These are phyloP conservation scores for Clarias batrachus DNA, from an alignment of 2,113 vertebrate species.

Conservation along the genomic window DNA sequence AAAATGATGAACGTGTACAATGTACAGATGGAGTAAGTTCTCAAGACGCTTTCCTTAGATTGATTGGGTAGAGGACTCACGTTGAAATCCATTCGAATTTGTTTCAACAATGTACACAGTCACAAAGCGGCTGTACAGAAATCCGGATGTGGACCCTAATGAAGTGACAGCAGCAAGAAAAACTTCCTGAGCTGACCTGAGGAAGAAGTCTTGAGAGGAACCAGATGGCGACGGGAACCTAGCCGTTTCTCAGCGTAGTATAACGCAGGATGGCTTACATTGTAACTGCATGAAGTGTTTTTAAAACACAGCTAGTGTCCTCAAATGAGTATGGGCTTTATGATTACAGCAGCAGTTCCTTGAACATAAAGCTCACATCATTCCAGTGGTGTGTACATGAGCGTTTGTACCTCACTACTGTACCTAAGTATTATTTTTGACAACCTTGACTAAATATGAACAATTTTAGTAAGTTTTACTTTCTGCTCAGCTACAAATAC, in stretches of 20 bases:
- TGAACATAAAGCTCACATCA: neutral
- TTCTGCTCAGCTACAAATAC: no score
- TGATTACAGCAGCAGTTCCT: neutral
- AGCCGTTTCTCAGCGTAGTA: neutral
- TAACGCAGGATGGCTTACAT: neutral
- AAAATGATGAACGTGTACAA: neutral
- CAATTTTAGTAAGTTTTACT: no score
- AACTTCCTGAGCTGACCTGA: slow-evolving; percentile 5
- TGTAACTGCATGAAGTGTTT: neutral
- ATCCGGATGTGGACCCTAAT: neutral
- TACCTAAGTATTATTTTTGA: no score
- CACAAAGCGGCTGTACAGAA: neutral
- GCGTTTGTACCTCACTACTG: no score
- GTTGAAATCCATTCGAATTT: neutral
- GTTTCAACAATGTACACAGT: neutral
- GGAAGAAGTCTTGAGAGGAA: slow-evolving; percentile 7
- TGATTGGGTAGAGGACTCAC: neutral
- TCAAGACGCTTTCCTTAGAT: neutral
- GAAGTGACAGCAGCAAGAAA: neutral
- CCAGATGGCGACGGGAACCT: neutral
- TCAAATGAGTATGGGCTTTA: neutral
- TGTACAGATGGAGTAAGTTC: neutral
- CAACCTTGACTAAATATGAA: no score
- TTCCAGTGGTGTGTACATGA: no score
- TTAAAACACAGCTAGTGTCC: neutral